phyloP scores from a whole-genome alignment of 2,888 invertebrate genomes.

The Congeria kusceri region DNA sequence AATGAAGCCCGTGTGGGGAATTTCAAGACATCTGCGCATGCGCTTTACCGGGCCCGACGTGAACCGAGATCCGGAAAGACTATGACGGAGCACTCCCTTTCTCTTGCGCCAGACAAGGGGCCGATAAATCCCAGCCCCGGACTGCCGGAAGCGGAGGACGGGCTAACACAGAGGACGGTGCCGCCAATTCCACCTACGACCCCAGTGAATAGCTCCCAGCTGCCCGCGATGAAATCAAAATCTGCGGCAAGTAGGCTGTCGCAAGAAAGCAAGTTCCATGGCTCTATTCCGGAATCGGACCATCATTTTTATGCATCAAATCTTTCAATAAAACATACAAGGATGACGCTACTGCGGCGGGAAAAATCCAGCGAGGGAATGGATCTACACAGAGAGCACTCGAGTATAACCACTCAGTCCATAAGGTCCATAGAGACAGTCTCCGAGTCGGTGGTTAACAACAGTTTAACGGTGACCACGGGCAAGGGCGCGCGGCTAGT shows the following conservation, averaged over 20 bases:
- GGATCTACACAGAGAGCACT: constrained; percentile 45
- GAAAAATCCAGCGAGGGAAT: constrained; percentile 33
- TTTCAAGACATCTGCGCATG: constrained; percentile 69
- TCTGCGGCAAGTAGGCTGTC: constrained; percentile 3
- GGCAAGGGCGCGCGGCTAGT: constrained; percentile 44
- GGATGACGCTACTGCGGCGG: constrained; percentile 45
- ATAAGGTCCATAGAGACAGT: constrained; percentile 45
- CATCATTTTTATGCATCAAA: constrained; percentile 18
- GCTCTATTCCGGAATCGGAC: constrained; percentile 33
- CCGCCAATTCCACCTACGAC: constrained; percentile 61
- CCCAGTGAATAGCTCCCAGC: constrained; percentile 42
- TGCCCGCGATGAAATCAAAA: constrained; percentile 25
- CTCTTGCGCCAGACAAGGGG: constrained; percentile 25
- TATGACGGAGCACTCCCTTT: constrained; percentile 45
- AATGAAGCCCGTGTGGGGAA: constrained; percentile 66
- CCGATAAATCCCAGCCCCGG: constrained; percentile 32
- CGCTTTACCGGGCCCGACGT: constrained; percentile 59
- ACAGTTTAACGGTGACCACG: constrained; percentile 51
- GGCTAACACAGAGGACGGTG: constrained; percentile 31
- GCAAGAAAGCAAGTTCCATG: constrained; percentile 13
- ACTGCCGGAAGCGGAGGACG: constrained; percentile 33
- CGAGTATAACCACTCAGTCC: constrained; percentile 45
- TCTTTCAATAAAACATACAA: constrained; percentile 45
- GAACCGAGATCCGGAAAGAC: constrained; percentile 53
- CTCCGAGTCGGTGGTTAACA: constrained; percentile 51